Percentiles rank a stretch among this genome's conserved stretches.
Conservation (phyloP, 2,113 vertebrate genomes). For the Heteronetta atricapilla region DNA sequence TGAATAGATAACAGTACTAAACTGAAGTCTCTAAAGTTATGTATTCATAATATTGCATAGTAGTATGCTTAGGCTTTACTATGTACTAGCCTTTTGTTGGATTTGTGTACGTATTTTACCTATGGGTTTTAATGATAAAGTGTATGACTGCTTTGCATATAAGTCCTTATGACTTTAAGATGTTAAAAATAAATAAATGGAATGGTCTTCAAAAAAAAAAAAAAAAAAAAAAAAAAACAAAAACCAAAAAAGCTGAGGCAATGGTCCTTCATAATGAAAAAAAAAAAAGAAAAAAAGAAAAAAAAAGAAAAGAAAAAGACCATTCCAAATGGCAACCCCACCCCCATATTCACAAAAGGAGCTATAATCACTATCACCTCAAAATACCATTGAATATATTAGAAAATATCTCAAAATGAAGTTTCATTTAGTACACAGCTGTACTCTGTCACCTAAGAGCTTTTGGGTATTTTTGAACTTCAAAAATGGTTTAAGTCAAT, state of each 20-base stretch:
- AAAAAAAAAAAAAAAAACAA: constrained; percentile 46
- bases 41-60: constrained; percentile 87
- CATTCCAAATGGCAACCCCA: constrained; percentile 84
- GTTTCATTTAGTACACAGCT: constrained; percentile 58
- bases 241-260: constrained; percentile 53
- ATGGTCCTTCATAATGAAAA: constrained; percentile 68
- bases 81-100: constrained; percentile 89
- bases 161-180: constrained; percentile 90
- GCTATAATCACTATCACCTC: constrained; percentile 81
- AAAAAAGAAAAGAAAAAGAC: constrained; percentile 78
- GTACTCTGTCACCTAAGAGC: constrained; percentile 24
- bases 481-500: constrained; percentile 51
- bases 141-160: constrained; percentile 95
- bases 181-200: constrained; percentile 96
- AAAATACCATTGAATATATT: neutral
- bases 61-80: constrained; percentile 90
- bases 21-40: constrained; percentile 81
- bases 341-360: constrained; percentile 88
- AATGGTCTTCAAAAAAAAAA: constrained; percentile 89
- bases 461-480: constrained; percentile 55
- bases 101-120: constrained; percentile 98
- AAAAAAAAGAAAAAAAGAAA: constrained; percentile 26
- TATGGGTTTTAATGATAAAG: constrained; percentile 93
- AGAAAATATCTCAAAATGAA: constrained; percentile 38
- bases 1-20: constrained; percentile 84